A percentile compares a stretch with the other conserved stretches of the same genome.
phyloP scores from a whole-genome alignment of 2,113 vertebrate species.

The Pangasianodon gigas region DNA sequence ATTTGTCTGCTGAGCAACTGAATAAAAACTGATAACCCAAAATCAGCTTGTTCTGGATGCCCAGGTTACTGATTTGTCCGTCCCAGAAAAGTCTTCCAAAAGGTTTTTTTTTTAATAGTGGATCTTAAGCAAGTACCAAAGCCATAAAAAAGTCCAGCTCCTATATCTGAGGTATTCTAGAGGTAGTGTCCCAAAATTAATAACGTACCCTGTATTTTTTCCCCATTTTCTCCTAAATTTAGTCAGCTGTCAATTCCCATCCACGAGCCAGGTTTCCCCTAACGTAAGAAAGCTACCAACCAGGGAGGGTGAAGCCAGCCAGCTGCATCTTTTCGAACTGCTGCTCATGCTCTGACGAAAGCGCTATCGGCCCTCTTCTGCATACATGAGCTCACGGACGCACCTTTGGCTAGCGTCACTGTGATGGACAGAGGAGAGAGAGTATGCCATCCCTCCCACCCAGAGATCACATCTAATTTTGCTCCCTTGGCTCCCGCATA shows the following conservation, averaged over 20 bases:
- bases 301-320: neutral
- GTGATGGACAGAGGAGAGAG: neutral
- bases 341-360: neutral
- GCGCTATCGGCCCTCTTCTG: neutral
- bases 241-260: neutral
- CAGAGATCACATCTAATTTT: neutral
- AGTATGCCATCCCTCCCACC: neutral
- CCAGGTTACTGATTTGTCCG: neutral
- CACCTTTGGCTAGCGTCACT: neutral
- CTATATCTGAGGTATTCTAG: neutral
- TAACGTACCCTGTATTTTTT: neutral
- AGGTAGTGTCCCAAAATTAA: neutral
- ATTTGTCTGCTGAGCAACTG: neutral
- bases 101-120: neutral
- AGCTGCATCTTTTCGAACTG: neutral
- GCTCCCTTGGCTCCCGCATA: neutral
- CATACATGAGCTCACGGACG: neutral
- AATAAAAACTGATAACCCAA: neutral
- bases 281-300: too few species aligned
- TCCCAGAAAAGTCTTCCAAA: neutral
- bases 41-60: neutral
- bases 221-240: neutral
- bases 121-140: neutral
- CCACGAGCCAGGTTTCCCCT: neutral
- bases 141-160: neutral